These are phyloP conservation scores for Spinus pinus DNA, from an alignment of 2,797 vertebrate species.

Conservation along the genomic window DNA sequence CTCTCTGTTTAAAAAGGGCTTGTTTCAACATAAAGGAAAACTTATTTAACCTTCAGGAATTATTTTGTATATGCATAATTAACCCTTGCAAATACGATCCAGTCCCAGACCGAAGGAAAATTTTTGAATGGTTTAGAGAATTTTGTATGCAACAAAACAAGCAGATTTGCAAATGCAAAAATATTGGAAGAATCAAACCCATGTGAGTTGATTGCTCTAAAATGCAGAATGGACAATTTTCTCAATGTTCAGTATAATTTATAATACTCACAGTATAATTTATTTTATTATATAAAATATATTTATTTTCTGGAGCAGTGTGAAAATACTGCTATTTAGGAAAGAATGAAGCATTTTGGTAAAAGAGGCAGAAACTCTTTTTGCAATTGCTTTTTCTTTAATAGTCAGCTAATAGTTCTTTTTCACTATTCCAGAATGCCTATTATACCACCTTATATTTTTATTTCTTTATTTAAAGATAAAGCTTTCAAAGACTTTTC, in stretches of 20 bases:
- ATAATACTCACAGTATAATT: neutral
- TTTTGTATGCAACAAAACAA: neutral
- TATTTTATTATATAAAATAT: neutral
- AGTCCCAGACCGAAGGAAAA: neutral
- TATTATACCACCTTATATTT: neutral
- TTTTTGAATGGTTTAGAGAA: neutral
- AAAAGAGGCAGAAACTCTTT: neutral
- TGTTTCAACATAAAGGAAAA: neutral
- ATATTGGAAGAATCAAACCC: neutral
- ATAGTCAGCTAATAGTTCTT: neutral
- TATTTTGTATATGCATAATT: neutral
- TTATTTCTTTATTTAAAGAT: neutral
- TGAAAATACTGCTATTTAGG: neutral
- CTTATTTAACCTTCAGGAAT: neutral
- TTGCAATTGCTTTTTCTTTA: neutral
- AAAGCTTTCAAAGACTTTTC: neutral
- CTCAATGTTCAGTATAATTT: neutral
- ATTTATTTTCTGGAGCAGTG: neutral
- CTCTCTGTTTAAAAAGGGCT: neutral
- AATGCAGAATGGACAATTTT: neutral
- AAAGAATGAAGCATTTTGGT: neutral
- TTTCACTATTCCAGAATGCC: neutral
- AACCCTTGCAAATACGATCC: neutral
- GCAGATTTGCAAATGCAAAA: neutral
- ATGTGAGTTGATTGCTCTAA: neutral